Evolutionary conservation across 2,797 vertebrate species (phyloP), one percentile per base, ranked within the genome.

Genomic region (Sebastes taczanowskii): DNA sequence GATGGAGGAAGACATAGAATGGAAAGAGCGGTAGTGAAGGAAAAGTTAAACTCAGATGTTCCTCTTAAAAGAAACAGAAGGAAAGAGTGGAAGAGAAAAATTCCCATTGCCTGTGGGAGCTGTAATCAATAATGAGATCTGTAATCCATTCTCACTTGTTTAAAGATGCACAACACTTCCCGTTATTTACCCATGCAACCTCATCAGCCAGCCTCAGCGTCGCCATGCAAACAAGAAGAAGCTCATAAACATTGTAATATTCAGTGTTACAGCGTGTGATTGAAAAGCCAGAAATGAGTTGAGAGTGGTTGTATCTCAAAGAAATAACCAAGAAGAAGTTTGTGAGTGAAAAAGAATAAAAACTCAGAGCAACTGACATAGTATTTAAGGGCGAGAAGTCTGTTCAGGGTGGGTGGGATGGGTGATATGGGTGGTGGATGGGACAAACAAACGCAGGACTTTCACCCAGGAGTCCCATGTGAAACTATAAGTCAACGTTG

Each of bases 71-170:
- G 75, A 22, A 82, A 62, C 65, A 46, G 42, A 34, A 14, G 71
- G 8, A 71, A 35, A 34, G 18, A 61, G 56, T 25, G 35, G 32
- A 22, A 56, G 35, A 70, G 16, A 67, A 60, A 77, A 64, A 55
- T 14, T 29, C 23, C 8, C 10, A 8, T 34, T 65, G 25, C 27
- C 34, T 32, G 29, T 65, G 42, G 60, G 42, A 81, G 77, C 75
- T n/a, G 22, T 59, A 35, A 88, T 84, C 82, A 83, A 65, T 85
- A 77, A 78, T 71, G 49, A 74, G 35, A 76, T 80, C 34, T 80
- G 58, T 53, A 67, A 78, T 71, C 11, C 29, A 38, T 38, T 82
- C 29, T 58, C 18, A 62, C 46, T 53, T 1, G 6, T 72, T 77
- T 72, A 35, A 78, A 86, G 46, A 78, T 79, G 61, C 35, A 65